Evolutionary conservation across 2,888 invertebrate species (phyloP).

Genomic region (Pecten maximus): DNA sequence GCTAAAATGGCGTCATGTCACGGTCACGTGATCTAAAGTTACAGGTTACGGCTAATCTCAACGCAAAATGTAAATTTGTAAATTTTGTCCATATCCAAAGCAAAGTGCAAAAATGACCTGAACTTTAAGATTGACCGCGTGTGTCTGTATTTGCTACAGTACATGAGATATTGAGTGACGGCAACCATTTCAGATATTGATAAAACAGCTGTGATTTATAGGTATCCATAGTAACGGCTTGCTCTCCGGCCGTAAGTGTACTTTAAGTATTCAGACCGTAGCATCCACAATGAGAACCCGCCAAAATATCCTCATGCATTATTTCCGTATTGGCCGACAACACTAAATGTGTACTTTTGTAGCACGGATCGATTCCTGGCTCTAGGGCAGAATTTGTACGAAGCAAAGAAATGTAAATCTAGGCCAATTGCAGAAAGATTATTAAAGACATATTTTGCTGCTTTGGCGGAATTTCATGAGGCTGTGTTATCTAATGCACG

Average conservation of each 20-base stretch:
- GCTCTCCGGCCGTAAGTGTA: neutral
- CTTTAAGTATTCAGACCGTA: neutral
- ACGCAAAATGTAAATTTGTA: no score
- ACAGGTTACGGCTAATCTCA: no score
- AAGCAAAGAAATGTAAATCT: neutral
- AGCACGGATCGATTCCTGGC: neutral
- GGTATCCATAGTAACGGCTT: neutral
- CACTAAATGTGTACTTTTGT: neutral
- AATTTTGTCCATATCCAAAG: no score
- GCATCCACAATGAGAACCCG: neutral
- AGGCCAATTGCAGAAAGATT: neutral
- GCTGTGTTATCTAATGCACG: no score
- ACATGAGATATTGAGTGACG: neutral
- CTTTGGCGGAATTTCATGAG: neutral
- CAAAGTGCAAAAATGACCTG: no score
- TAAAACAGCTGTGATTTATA: neutral
- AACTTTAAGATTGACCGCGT: neutral
- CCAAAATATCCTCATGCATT: neutral
- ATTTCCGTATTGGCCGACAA: neutral
- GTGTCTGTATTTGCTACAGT: neutral
- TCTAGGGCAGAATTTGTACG: neutral
- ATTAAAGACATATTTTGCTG: neutral
- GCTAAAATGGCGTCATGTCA: no score
- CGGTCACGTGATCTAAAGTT: no score
- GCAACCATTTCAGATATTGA: neutral